These are phyloP conservation scores for Rousettus madagascariensis DNA, from an alignment of 2,797 vertebrate genomes.

Conservation along the genomic window DNA sequence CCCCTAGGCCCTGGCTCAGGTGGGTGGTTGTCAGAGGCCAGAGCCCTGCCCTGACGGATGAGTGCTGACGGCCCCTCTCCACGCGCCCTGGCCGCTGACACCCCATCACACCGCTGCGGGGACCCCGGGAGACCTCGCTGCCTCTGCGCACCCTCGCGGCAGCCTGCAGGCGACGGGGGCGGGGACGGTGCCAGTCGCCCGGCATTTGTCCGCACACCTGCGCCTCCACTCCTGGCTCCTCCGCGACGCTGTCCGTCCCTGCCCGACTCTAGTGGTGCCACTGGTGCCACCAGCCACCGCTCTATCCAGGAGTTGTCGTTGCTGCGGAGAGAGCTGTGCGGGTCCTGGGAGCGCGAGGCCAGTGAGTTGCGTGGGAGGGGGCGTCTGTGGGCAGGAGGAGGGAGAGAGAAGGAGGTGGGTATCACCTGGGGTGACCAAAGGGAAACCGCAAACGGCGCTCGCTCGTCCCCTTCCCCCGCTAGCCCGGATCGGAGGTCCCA, in stretches of 20 bases:
- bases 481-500: conserved; percentile 45
- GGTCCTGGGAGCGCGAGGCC: neutral
- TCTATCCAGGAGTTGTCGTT: neutral
- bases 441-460: neutral
- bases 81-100: neutral
- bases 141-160: conserved; percentile 63
- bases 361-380: neutral
- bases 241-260: neutral
- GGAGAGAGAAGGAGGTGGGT: neutral
- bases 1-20: neutral
- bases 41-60: conserved; percentile 50
- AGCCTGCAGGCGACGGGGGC: conserved; percentile 70
- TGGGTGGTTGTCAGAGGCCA: conserved; percentile 45
- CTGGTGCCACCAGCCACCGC: neutral
- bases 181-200: conserved; percentile 49
- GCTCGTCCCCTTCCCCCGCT: neutral
- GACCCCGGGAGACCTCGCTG: conserved; percentile 66
- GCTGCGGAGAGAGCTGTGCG: neutral
- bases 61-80: conserved; percentile 56
- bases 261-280: neutral
- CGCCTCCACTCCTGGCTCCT: conserved; percentile 16
- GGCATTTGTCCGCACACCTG: conserved; percentile 58
- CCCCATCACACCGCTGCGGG: conserved; percentile 19
- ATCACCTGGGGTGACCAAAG: neutral
- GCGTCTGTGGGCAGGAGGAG: neutral